phyloP scores from a whole-genome alignment of 2,797 vertebrate genomes.

The Sebastes itinus region DNA sequence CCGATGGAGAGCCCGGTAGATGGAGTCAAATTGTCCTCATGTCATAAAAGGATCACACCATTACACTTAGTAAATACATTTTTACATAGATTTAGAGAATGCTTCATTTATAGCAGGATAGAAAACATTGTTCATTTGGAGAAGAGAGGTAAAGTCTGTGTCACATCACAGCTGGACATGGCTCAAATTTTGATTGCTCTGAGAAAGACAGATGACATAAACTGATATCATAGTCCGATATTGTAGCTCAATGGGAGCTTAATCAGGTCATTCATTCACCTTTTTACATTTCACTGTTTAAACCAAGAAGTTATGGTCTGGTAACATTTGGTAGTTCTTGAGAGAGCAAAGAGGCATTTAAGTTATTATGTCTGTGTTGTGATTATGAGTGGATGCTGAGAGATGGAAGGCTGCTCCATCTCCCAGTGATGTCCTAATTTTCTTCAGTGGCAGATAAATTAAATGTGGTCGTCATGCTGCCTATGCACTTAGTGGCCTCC shows the following conservation, averaged over 20 bases:
- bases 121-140: not conserved
- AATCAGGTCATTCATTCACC: not conserved
- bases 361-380: not conserved
- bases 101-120: not conserved
- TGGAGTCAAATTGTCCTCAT: not conserved
- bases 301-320: not conserved
- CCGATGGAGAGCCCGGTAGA: not conserved
- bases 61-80: not conserved
- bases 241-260: slow-evolving; percentile 3
- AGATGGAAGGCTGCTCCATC: not conserved
- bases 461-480: not conserved
- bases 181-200: not conserved
- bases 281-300: not conserved
- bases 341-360: not conserved
- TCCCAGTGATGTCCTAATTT: not conserved
- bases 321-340: not conserved
- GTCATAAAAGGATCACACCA: not conserved
- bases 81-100: not conserved
- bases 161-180: not conserved
- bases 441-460: not conserved
- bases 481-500: not conserved
- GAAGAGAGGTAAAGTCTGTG: not conserved
- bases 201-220: not conserved
- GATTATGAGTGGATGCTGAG: not conserved
- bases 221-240: slow-evolving; percentile 9